A percentile compares a stretch with the other conserved stretches of the same genome.
Conservation (phyloP, 64 coral and sea anemone species). For the Actinia tenebrosa region DNA sequence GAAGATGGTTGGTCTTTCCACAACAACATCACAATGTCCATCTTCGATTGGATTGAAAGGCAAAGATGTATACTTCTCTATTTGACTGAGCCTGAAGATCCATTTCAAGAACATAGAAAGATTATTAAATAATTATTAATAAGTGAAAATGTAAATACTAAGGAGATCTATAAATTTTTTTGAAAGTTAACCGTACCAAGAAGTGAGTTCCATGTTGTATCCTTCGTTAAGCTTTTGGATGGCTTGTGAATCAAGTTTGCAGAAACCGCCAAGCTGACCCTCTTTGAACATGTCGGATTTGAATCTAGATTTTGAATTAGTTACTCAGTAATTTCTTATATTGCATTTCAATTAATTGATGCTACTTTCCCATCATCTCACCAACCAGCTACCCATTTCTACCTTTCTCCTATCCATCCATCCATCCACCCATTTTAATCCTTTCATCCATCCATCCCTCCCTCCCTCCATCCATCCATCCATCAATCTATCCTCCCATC, state of each 20-base stretch:
- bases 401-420: too few relatives aligned
- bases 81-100: slow-evolving; percentile 64
- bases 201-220: slow-evolving; percentile 85
- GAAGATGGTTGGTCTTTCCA: slow-evolving; percentile 92
- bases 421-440: too few relatives aligned
- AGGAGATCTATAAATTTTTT: too few relatives aligned
- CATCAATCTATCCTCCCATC: too few relatives aligned
- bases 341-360: too few relatives aligned
- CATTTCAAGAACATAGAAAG: background rate
- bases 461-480: too few relatives aligned
- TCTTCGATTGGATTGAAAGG: slow-evolving; percentile 68
- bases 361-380: too few relatives aligned
- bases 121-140: background rate
- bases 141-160: too few relatives aligned
- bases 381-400: too few relatives aligned
- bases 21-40: slow-evolving; percentile 69
- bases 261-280: slow-evolving; percentile 32
- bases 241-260: slow-evolving; percentile 20
- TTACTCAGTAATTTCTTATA: background rate
- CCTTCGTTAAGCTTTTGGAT: slow-evolving; percentile 35
- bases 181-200: slow-evolving; percentile 44
- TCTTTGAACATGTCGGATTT: slow-evolving; percentile 27
- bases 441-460: too few relatives aligned
- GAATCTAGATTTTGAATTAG: background rate
- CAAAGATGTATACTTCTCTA: slow-evolving; percentile 72